These are phyloP conservation scores for Scleropages formosus DNA, from an alignment of 2,797 vertebrate species.

Conservation along the genomic window DNA sequence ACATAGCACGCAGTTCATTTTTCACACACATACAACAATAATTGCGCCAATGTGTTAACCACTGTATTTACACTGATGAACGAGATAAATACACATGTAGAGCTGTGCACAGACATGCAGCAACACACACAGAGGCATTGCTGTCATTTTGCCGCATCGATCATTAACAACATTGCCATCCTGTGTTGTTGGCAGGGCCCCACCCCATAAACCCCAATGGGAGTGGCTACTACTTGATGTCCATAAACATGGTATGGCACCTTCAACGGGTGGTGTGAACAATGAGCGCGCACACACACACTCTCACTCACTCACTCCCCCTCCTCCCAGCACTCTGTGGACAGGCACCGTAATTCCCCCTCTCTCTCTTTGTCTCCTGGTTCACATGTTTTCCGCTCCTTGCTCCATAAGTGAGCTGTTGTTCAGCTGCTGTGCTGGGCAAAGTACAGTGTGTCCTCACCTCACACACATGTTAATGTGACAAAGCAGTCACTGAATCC, in stretches of 20 bases:
- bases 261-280: conserved; percentile 23
- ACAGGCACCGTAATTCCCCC: background rate
- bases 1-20: background rate
- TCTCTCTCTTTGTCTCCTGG: conserved; percentile 22
- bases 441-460: no score
- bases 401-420: background rate
- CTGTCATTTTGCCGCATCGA: no score
- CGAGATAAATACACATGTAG: no score
- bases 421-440: background rate
- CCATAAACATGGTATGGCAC: conserved; percentile 6
- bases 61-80: no score
- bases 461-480: background rate
- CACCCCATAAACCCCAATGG: background rate
- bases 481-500: background rate
- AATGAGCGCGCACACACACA: no score
- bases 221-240: conserved; percentile 14
- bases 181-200: background rate
- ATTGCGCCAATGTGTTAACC: no score
- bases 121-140: no score
- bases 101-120: no score
- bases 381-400: background rate
- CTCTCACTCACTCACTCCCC: background rate
- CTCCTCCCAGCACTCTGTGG: background rate
- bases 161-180: background rate
- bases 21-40: background rate